Base-by-base conservation (phyloP, 1,140 invertebrate genomes). In the Sinella curviseta region DNA sequence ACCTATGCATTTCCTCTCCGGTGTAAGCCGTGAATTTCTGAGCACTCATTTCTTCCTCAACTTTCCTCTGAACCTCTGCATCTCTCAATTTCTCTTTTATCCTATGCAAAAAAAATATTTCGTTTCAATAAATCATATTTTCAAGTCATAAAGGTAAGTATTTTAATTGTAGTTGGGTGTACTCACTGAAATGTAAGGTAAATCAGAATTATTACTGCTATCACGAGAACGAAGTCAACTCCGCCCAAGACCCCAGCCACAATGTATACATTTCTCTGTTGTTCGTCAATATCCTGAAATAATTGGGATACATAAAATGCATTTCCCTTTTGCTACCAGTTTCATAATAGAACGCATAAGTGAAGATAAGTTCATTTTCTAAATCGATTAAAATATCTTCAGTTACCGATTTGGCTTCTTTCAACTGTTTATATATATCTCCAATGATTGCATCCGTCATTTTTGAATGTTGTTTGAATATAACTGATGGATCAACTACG, bases 1-100 rank as follows among this genome's bases (percentile, higher is more conserved):
- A 48, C 74, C 74, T 36, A 30, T 75, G 74, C 35, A 75, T 54
- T 48, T 75, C 74, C 28, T 75, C 74, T n/a, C 74, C 74, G 3
- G 74, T 75, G 74, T 75, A 75, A 3, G 74, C 74, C 24, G 74
- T 3, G 35, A 39, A 75, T 26, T 75, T 36, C 16, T 54, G 74
- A 75, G 34, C 36, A 12, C 39, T 75, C 39, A 75, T 48, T 48
- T 75, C 74, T 28, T 75, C 74, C 26, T 36, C 36, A 17, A 75
- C 39, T 48, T 26, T 24, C 26, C 36, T 75, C 17, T 48, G 4
- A 3, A 8, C 36, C 39, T 75, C 74, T 30, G 39, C 74, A 28
- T 75, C 36, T 2, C 17, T 14, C 3, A 75, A 3, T 48, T 75
- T 8, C 28, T 20, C 24, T n/a, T 30, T 36, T n/a, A 75, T 2